Evolutionary conservation across 2,888 invertebrate species (phyloP), one percentile per base, ranked within the genome.

Genomic region (Acleris cristana): DNA sequence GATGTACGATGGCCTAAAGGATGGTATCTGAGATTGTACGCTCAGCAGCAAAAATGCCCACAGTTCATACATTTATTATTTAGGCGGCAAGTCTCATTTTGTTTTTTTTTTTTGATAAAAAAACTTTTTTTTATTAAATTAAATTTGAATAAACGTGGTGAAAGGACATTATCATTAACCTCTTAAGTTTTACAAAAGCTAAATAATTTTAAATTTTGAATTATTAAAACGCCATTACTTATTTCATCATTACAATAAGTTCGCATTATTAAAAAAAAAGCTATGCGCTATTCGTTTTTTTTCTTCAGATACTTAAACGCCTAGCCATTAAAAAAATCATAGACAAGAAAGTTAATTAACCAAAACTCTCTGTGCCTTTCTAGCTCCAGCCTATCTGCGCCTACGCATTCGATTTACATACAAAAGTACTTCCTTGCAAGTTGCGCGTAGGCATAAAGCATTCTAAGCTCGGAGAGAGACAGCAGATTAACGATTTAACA

Each of bases 391-490:
- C 58, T 18, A 51, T 4, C 21, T 40, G 82, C 81, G 80, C 91
- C 92, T 89, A 91, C 91, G 91, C 91, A 82, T 81, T 82, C 72
- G 82, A 90, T 92, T 91, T 90, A 89, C 91, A 92, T 91, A 92
- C 92, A 91, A 91, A 91, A 90, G 90, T 91, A 89, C 89, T 87
- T 87, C 85, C 86, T 81, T 77, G 76, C 79, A 79, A 73, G 75
- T 74, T 74, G 76, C 78, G 89, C 89, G 91, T 90, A 89, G 90
- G 90, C 83, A 85, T 85, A 80, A 83, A 82, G 80, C 85, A 88
- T 88, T 86, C 86, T 81, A 80, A 76, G 72, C 58, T 64, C 8
- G 18, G 18, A 48, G 7, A 44, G 48, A 30, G 54, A 54, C 49
- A 45, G 49, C 56, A 57, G 51, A 57, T 40, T 49, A 65, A 65